Evolutionary conservation across 2,888 invertebrate species (phyloP).

Genomic region (Aphrophora alni): DNA sequence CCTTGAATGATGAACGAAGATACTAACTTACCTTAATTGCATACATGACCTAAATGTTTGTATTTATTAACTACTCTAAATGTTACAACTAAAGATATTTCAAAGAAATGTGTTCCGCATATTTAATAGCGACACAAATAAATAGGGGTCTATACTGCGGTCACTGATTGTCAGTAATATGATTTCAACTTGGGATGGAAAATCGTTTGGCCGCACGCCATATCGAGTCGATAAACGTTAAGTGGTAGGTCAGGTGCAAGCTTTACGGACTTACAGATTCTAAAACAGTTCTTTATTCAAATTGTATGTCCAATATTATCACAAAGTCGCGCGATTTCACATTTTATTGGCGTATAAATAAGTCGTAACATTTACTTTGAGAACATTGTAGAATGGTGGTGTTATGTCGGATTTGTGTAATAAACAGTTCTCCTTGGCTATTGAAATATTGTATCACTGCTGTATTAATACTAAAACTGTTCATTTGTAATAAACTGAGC

Average conservation of each 20-base stretch:
- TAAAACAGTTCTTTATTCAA: background rate
- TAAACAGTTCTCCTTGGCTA: no score
- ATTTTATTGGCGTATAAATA: background rate
- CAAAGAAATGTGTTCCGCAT: background rate
- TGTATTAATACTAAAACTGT: no score
- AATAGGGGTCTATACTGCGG: background rate
- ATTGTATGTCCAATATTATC: background rate
- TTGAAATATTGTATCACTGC: no score
- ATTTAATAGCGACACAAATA: background rate
- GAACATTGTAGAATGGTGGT: no score
- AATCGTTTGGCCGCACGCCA: background rate
- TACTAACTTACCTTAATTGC: background rate
- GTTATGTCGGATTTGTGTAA: no score
- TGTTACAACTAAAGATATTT: no score
- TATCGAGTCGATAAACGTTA: slow-evolving; percentile 9
- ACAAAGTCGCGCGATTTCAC: background rate
- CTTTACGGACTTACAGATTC: background rate
- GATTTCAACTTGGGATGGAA: background rate
- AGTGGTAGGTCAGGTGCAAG: background rate
- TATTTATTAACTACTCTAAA: background rate
- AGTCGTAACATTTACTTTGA: background rate
- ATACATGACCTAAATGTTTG: background rate
- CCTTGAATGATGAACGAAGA: background rate
- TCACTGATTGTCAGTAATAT: background rate
- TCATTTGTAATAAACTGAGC: no score